Base-by-base conservation (phyloP, 1,140 invertebrate genomes). In the Aphelinus atriplicis region DNA sequence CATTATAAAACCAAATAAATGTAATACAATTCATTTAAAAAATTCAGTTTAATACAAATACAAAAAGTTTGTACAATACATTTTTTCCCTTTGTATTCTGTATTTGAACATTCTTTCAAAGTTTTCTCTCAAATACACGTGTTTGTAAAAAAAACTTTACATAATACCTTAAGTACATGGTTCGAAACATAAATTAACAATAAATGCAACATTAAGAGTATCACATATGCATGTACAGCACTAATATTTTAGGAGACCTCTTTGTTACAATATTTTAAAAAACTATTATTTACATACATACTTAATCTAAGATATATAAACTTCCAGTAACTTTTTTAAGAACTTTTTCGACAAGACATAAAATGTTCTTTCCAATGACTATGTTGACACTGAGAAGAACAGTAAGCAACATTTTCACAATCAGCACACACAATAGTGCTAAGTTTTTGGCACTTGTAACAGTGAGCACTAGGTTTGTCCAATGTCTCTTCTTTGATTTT, bases 311-410 rank as follows among this genome's bases (percentile, higher is more conserved):
- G 1, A 60, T 45, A 60, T 7, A 42, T 57, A 7, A 1, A 0
- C 51, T 42, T 48, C 62, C 55, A 70, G 56, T 9, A 70, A 62
- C 3, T 46, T 55, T 50, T 48, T 26, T 55, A 53, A 2, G 43
- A 7, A 65, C 2, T n/a, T 69, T 61, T 76, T 26, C 26, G 26
- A 72, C 80, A 81, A 2, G 62, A 55, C 9, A 78, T 74, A 61
- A 75, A 58, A 72, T 81, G 76, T 50, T 71, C n/a, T 43, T 51
- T 26, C 79, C 80, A 82, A 67, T 82, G 56, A 6, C 55, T 47
- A 45, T 48, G 3, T 7, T 62, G 51, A 62, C 80, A 82, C 62
- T 56, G 48, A 45, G 60, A 48, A 5, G 77, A 78, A 63, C 78
- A 82, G 57, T 82, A 82, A 45, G 43, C 55, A 71, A 79, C 76